Percentiles rank a stretch among this genome's conserved stretches.
phyloP scores from a whole-genome alignment of 2,888 invertebrate genomes.

The Cancer borealis region DNA sequence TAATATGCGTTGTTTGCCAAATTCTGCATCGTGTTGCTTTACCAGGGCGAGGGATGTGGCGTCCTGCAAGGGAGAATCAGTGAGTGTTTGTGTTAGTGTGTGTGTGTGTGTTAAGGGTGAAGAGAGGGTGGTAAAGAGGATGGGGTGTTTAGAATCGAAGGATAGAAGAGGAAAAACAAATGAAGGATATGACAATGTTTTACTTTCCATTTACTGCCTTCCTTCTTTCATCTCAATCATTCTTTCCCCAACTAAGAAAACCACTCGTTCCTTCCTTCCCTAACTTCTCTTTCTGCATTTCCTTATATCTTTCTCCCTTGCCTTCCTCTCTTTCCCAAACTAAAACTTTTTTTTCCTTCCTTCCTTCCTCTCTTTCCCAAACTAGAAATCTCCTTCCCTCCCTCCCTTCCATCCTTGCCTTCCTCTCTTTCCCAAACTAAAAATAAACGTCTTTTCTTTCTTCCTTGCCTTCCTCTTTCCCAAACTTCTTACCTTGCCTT shows the following conservation, averaged over 20 bases:
- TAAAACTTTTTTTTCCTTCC: not conserved
- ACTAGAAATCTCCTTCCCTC: not conserved
- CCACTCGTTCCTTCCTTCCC: too few species aligned
- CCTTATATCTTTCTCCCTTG: too few species aligned
- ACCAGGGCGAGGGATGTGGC: slow-evolving; percentile 24
- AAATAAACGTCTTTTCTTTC: not conserved
- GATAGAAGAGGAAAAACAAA: not conserved
- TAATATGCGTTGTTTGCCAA: slow-evolving; percentile 89
- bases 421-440: not conserved
- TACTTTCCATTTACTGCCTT: too few species aligned
- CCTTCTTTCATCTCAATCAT: too few species aligned
- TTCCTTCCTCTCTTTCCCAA: not conserved
- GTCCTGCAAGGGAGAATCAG: not conserved
- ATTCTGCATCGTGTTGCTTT: slow-evolving; percentile 82
- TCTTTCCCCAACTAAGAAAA: too few species aligned
- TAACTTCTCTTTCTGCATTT: too few species aligned
- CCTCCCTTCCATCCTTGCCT: not conserved
- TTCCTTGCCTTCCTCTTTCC: not conserved
- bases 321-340: too few species aligned
- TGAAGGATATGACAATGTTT: too few species aligned
- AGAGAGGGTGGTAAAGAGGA: not conserved
- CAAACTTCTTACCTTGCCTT: not conserved
- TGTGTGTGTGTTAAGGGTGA: not conserved
- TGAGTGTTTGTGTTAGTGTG: not conserved
- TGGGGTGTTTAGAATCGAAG: not conserved